Conservation (phyloP, 2,113 vertebrate species). For the Sturnus vulgaris region DNA sequence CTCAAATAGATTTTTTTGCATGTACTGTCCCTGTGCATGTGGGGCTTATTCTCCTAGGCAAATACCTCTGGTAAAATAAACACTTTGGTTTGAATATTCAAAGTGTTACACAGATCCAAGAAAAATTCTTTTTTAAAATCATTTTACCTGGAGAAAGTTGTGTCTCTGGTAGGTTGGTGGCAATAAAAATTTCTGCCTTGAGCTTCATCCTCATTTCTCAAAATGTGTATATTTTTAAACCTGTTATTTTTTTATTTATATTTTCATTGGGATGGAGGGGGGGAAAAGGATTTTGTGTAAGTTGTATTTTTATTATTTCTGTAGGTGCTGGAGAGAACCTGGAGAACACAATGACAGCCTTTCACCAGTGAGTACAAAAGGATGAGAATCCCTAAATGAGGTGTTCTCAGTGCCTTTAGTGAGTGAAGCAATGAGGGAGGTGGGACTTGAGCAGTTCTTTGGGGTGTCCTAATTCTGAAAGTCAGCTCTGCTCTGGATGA, state of each 20-base stretch:
- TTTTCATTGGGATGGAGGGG: neutral
- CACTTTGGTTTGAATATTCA: neutral
- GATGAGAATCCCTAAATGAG: neutral
- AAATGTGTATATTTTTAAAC: neutral
- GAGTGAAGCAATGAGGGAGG: neutral
- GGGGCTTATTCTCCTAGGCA: neutral
- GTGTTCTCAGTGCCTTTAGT: neutral
- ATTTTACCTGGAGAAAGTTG: neutral
- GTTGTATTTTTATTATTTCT: constrained; percentile 22
- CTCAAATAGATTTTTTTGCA: neutral
- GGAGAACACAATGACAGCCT: constrained; percentile 97
- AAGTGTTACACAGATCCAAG: neutral
- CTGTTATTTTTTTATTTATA: neutral
- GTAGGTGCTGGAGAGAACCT: constrained; percentile 95
- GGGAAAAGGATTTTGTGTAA: neutral
- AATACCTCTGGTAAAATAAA: neutral
- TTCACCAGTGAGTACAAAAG: constrained; percentile 88
- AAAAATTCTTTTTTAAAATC: accelerated
- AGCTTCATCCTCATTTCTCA: neutral
- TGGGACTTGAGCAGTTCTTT: neutral
- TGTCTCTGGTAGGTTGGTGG: neutral
- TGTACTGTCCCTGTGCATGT: neutral
- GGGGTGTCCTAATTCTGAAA: neutral
- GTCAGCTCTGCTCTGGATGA: neutral
- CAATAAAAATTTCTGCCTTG: neutral